A percentile compares a stretch with the other conserved stretches of the same genome.
These are phyloP conservation scores for Leuctra nigra DNA, from an alignment of 2,888 invertebrate genomes.

Conservation along the genomic window DNA sequence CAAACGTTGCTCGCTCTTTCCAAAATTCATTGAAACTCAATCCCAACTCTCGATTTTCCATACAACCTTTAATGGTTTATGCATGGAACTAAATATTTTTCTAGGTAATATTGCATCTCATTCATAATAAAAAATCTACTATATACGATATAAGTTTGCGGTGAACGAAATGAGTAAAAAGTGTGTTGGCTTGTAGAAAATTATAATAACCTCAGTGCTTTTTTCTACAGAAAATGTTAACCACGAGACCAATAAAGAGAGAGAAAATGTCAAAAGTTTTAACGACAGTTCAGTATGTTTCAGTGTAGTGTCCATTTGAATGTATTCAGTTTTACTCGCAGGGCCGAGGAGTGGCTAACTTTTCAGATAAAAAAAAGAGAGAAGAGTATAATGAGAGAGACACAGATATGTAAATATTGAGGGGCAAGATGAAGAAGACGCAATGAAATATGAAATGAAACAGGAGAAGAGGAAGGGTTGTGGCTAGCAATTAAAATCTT, in stretches of 20 bases:
- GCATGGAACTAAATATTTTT: too few species aligned
- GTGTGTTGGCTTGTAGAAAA: slow-evolving; percentile 8
- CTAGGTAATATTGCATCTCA: background rate
- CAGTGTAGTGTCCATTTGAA: slow-evolving; percentile 7
- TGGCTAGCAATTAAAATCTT: slow-evolving; percentile 31
- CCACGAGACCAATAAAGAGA: slow-evolving; percentile 14
- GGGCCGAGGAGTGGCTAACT: background rate
- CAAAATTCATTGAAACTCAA: too few species aligned
- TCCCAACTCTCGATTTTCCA: too few species aligned
- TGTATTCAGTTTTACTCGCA: background rate
- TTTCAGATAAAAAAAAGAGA: background rate
- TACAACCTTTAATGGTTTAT: too few species aligned
- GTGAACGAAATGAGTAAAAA: slow-evolving; percentile 2
- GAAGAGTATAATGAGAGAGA: background rate
- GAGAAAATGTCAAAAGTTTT: slow-evolving; percentile 9
- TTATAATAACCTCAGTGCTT: slow-evolving; percentile 8
- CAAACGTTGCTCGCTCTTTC: too few species aligned
- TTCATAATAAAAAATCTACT: slow-evolving; percentile 10
- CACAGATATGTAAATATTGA: slow-evolving; percentile 11
- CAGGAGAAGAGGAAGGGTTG: slow-evolving; percentile 26
- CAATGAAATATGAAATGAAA: slow-evolving; percentile 16
- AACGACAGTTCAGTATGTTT: background rate
- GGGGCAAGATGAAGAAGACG: slow-evolving; percentile 15
- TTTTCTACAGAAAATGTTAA: slow-evolving; percentile 8
- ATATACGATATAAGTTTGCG: slow-evolving; percentile 6